phyloP scores from a whole-genome alignment of 2,113 vertebrate species.

The Actenoides lindsayi region DNA sequence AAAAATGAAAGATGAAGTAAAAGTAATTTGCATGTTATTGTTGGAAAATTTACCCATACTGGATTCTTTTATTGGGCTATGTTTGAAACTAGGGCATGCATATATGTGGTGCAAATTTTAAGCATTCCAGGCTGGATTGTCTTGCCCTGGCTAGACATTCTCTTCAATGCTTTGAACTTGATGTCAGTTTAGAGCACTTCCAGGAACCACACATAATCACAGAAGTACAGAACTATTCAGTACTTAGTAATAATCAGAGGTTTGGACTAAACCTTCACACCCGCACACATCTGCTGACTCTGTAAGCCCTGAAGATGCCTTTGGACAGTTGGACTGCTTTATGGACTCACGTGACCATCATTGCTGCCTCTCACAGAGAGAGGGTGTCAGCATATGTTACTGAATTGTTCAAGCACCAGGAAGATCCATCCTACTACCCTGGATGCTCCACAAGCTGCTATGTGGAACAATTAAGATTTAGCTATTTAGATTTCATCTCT shows the following conservation, averaged over 20 bases:
- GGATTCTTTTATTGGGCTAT: neutral
- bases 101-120: neutral
- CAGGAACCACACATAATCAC: neutral
- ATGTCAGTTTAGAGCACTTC: neutral
- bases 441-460: neutral
- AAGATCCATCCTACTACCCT: neutral
- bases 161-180: neutral
- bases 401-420: neutral
- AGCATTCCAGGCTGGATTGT: neutral
- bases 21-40: neutral
- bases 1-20: neutral
- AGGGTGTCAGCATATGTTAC: neutral
- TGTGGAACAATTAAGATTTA: conserved; percentile 27
- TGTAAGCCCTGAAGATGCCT: neutral
- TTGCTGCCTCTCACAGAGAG: neutral
- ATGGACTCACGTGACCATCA: neutral
- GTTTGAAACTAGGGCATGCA: neutral
- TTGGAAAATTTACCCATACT: neutral
- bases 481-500: neutral
- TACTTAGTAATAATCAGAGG: neutral
- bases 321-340: neutral
- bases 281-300: neutral
- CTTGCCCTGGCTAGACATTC: neutral
- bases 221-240: neutral
- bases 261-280: conserved; percentile 9